Conservation (phyloP, 2,797 vertebrate species). For the Pangasius krempfi region DNA sequence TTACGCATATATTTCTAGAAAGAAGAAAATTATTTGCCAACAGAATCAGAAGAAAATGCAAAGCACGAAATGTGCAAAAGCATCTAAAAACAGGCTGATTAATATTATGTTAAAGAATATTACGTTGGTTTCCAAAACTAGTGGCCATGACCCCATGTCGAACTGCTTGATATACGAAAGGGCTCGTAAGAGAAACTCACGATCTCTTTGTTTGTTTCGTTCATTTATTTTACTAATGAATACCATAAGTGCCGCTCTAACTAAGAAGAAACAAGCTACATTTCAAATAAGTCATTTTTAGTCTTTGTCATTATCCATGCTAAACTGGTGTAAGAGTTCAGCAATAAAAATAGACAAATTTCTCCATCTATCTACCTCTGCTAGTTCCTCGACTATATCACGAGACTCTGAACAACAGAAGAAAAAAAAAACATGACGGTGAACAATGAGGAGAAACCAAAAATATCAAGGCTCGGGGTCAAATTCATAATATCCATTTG, state of each 20-base stretch:
- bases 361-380: neutral
- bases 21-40: no score
- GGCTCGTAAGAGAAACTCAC: neutral
- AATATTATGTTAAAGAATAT: neutral
- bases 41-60: neutral
- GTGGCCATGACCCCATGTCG: neutral
- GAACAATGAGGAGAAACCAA: neutral
- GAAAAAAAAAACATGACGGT: neutral
- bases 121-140: neutral
- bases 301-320: no score
- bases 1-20: neutral
- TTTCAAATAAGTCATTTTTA: neutral
- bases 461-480: no score
- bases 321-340: neutral
- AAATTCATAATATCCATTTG: neutral
- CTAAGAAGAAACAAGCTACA: neutral
- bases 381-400: neutral
- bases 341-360: neutral
- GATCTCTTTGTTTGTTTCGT: neutral
- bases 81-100: neutral
- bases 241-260: neutral
- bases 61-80: neutral
- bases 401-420: neutral
- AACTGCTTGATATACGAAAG: neutral
- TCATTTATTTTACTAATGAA: neutral